Percentiles rank a stretch among this genome's conserved stretches.
Conservation (phyloP, 2,113 vertebrate genomes). For the Ascaphus truei region DNA sequence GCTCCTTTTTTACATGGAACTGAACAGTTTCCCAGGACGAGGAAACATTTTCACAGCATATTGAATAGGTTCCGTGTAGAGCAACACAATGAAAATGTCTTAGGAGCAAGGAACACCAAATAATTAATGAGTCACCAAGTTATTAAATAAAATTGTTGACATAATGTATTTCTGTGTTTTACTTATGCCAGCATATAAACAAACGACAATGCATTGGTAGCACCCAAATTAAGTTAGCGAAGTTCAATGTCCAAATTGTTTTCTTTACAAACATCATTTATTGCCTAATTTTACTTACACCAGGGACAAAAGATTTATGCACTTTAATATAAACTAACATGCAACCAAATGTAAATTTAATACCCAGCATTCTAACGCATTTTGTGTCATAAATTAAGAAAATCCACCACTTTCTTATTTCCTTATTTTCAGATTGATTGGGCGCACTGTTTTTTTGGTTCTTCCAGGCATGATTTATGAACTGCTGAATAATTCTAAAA, state of each 20-base stretch:
- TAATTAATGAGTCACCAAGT: no score
- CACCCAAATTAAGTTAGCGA: neutral
- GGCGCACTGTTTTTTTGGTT: conserved; percentile 4
- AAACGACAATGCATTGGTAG: no score
- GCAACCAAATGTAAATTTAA: conserved; percentile 25
- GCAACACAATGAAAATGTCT: no score
- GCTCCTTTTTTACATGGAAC: no score
- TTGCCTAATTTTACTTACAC: conserved; percentile 12
- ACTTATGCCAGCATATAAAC: neutral
- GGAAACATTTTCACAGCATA: no score
- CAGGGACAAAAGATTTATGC: conserved; percentile 24
- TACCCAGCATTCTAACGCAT: conserved; percentile 8
- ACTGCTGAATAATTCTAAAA: conserved; percentile 30
- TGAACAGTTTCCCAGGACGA: no score
- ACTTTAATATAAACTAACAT: conserved; percentile 17
- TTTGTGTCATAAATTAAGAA: conserved; percentile 10
- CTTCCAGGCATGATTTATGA: conserved; percentile 24
- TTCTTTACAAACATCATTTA: conserved; percentile 11
- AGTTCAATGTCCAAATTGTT: neutral
- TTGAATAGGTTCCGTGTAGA: no score
- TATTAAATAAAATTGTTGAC: neutral
- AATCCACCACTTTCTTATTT: conserved; percentile 10
- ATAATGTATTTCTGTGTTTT: neutral
- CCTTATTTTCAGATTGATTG: conserved; percentile 26
- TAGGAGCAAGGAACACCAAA: no score